Base-by-base conservation (phyloP, 2,888 invertebrate genomes). In the Drosophila limbata region DNA sequence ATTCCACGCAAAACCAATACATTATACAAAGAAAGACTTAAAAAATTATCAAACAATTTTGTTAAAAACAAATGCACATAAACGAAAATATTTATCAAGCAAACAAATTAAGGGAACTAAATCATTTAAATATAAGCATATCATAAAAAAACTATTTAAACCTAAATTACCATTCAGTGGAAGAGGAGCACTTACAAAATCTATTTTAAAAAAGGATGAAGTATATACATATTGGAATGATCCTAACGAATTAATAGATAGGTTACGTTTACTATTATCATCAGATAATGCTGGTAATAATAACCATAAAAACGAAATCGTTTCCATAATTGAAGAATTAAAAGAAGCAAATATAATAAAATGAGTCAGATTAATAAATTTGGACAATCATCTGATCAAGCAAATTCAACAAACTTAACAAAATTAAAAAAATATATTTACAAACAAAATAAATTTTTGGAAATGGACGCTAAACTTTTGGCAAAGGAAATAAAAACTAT, bases 231-330 rank as follows among this genome's bases (percentile, higher is more conserved):
- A 87, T 70, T 84, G 81, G 82, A 76, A 88, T 69, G 74, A 84
- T 77, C 81, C 79, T 1, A 87, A 89, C 73, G 90, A 91, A 73
- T 62, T 91, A 35, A 77, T 90, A 31, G 83, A 86, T 40, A 67
- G 91, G 68, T 62, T 53, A 31, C 53, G 40, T 53, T 53, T 53
- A 40, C 31, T 53, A 53, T 42, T 53, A 42, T 40, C 53, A 17
- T 53, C 53, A 11, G 40, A 42, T 13, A 52, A 17, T 53, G 56
- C 56, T 25, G 56, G 56, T 9, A 45, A 47, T 37, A 57, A n/a
- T 5, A 57, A 37, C 28, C 56, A 37, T 47, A 47, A 47, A 21
- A 57, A 57, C 25, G 35, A 47, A 37, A 57, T 57, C 28, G 15
- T 57, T 15, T 47, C 56, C 10, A 57, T 47, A n/a, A 37, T 57